Base-by-base conservation (phyloP, 2,113 vertebrate species). In the Arvicanthis niloticus region DNA sequence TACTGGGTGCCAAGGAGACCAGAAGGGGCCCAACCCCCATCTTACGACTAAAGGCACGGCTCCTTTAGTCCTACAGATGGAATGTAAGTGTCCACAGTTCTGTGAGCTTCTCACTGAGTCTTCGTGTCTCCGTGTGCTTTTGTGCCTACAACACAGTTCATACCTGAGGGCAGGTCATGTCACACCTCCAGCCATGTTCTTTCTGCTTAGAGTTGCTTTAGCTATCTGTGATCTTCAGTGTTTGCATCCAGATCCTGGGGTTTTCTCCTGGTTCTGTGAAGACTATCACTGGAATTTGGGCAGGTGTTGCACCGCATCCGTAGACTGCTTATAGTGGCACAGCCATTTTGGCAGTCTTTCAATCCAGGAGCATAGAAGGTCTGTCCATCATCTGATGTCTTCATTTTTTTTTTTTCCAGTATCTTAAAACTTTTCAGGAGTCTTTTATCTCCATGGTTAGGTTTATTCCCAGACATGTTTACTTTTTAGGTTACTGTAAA, bases 1-100 rank as follows among this genome's bases (percentile, higher is more conserved):
- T 98, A 97, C 91, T 11, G n/a, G 22, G 2, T 16, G 48, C 62
- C 62, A 11, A 8, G 29, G 29, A n/a, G 56, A 13, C 13, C 11
- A 24, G 76, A 58, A 13, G 31, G 75, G 2, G 37, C 21, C 7
- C 22, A 70, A 12, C 58, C 17, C 22, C 48, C 51, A 80, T 22
- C 10, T 37, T 37, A 58, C 8, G 56, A 42, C 7, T 60, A 84
- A 62, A 62, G 7, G 56, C 22, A 24, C 24, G 78, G 37, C 78
- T 81, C 24, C 6, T 6, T 26, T 58, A n/a, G 78, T 22, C 21
- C 1, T 40, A 26, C 22, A 62, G 22, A 26, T 17, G 24, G 37
- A 42, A 82, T 42, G 34, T 81, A 56, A 6, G 37, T 60, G 34
- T 16, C 11, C n/a, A 60, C 3, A 31, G 58, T 42, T 42, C n/a